Evolutionary conservation across 2,888 invertebrate species (phyloP), one percentile per base, ranked within the genome.

Genomic region (Onchidella celtica): DNA sequence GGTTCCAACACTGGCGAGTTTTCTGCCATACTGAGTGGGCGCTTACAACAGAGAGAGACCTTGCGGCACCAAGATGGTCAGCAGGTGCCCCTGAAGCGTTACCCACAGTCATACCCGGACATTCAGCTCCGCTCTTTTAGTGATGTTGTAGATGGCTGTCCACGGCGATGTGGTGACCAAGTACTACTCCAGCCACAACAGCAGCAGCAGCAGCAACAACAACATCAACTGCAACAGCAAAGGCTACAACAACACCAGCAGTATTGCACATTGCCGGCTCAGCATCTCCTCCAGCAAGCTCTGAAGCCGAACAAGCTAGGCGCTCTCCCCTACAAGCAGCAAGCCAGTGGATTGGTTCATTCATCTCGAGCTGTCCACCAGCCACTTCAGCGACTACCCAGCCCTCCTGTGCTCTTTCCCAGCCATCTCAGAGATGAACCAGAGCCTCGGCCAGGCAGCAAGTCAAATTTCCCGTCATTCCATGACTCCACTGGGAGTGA

Each of bases 371-470:
- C 27, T 24, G 27, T 27, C 9, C 79, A 73, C 57, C 40, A 69
- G 24, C 61, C 38, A 4, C 69, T 36, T 21, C 78, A 69, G 61
- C 57, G 57, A 32, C 27, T 68, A 27, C 55, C 61, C 9, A 81
- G 81, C n/a, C 82, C 82, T 1, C 77, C 80, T n/a, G 82, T 85
- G 21, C 75, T 85, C 21, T 85, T 86, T 40, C 86, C 85, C 0
- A 81, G 78, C 29, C 29, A 75, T 17, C 78, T 86, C 17, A 70
- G 86, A 29, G 84, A 83, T 21, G 84, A 84, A 27, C 73, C 77
- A 9, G 74, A 57, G 14, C 24, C 65, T 0, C 69, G 38, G n/a
- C 47, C 74, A 17, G 59, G 40, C 3, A 72, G 70, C 14, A 63
- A 65, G n/a, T 27, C 69, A 24, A 75, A 79, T 27, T 84, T 84